phyloP scores from a whole-genome alignment of 1,140 invertebrate species.

The Drosophila navojoa region DNA sequence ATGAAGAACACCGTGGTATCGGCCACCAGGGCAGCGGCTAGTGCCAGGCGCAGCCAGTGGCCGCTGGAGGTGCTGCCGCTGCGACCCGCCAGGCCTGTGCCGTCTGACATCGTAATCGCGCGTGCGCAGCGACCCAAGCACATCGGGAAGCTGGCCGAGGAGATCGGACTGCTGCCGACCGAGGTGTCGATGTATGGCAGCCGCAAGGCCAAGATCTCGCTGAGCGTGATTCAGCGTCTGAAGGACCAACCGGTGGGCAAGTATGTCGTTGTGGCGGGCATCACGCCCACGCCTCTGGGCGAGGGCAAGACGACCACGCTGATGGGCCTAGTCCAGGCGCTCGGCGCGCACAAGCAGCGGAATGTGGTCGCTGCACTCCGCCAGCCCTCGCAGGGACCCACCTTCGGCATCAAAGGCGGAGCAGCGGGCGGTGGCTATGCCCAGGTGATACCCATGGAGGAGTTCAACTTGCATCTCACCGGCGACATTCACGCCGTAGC shows the following conservation, averaged over 20 bases:
- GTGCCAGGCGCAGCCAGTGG: conserved; percentile 87
- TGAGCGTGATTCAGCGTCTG: conserved; percentile 92
- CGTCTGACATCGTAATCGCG: conserved; percentile 96
- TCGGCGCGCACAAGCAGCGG: conserved; percentile 92
- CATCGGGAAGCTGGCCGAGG: conserved; percentile 90
- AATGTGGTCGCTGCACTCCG: conserved; percentile 97
- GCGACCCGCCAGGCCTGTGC: conserved; percentile 87
- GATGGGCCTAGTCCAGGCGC: conserved; percentile 96
- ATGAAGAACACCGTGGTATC: conserved; percentile 97
- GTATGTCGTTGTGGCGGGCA: conserved; percentile 98
- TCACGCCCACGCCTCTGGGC: conserved; percentile 98
- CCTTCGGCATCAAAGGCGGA: conserved; percentile 97
- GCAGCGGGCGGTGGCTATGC: conserved; percentile 79
- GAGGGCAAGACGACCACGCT: conserved; percentile 99
- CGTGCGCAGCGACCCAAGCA: conserved; percentile 94
- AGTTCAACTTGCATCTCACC: conserved; percentile 99
- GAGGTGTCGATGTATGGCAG: conserved; percentile 96
- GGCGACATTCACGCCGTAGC: conserved; percentile 99
- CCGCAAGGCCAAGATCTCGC: conserved; percentile 97
- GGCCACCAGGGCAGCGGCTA: conserved; percentile 87
- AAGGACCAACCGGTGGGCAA: conserved; percentile 90
- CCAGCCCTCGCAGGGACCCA: conserved; percentile 99
- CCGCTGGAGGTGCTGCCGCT: conserved; percentile 87
- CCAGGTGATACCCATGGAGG: conserved; percentile 99
- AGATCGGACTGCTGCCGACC: conserved; percentile 92